A percentile compares a stretch with the other conserved stretches of the same genome.
Evolutionary conservation across 2,113 vertebrate species (phyloP).

Genomic region (Carassius auratus): DNA sequence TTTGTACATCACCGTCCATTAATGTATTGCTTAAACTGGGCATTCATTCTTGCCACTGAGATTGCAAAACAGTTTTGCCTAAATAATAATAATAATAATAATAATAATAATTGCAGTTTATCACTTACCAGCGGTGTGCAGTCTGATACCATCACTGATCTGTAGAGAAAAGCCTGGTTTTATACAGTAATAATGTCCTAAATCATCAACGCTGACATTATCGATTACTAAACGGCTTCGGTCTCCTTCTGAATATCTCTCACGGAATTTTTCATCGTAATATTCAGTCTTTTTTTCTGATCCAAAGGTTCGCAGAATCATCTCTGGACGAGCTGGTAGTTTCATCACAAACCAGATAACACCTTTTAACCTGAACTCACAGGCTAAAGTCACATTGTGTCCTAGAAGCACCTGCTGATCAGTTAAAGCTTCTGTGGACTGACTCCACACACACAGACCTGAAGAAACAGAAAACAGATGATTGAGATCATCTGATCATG

Average conservation of each 20-base stretch:
- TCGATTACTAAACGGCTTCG: neutral
- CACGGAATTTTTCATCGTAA: neutral
- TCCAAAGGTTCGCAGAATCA: neutral
- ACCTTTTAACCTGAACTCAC: neutral
- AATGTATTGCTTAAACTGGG: too few species aligned
- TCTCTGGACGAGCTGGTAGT: neutral
- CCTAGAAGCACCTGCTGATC: constrained; percentile 39
- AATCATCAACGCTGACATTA: neutral
- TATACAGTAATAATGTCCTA: constrained; percentile 40
- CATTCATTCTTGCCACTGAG: too few species aligned
- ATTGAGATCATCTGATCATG: neutral
- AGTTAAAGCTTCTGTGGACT: constrained; percentile 1
- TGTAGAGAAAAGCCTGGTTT: fast-evolving
- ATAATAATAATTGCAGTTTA: neutral
- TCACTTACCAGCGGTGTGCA: neutral
- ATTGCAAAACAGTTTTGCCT: neutral
- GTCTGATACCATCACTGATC: neutral
- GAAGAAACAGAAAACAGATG: neutral
- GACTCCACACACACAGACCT: constrained; percentile 19
- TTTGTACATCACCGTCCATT: too few species aligned
- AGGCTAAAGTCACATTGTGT: constrained; percentile 36
- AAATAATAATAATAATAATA: neutral
- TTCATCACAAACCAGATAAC: constrained; percentile 40
- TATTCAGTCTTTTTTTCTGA: neutral
- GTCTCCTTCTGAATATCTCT: neutral